phyloP scores from a whole-genome alignment of 1,140 invertebrate genomes.

The Atta cephalotes region DNA sequence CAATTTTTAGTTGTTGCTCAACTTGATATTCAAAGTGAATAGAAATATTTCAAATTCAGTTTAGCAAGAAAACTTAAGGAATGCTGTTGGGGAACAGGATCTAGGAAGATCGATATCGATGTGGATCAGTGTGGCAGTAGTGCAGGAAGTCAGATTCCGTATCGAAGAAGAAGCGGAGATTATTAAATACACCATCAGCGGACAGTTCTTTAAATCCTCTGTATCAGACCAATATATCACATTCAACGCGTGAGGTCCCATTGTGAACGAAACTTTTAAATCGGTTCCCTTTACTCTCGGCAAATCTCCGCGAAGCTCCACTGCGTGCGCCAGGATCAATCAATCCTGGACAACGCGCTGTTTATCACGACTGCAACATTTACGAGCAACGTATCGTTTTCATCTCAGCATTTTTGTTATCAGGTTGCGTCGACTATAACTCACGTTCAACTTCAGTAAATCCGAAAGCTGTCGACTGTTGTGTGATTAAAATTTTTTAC shows the following conservation, averaged over 20 bases:
- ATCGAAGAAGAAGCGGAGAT: constrained; percentile 40
- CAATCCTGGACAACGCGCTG: constrained; percentile 53
- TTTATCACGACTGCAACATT: constrained; percentile 57
- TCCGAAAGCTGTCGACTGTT: constrained; percentile 22
- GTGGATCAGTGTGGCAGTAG: constrained; percentile 77
- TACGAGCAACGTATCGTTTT: constrained; percentile 57
- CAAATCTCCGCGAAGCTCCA: constrained; percentile 45
- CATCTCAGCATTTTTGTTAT: constrained; percentile 56
- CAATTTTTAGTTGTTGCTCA: neutral
- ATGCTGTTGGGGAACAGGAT: constrained; percentile 66
- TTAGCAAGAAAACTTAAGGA: constrained; percentile 15
- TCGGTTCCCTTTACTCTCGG: constrained; percentile 31
- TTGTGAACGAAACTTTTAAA: constrained; percentile 62
- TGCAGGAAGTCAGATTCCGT: constrained; percentile 59
- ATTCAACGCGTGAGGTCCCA: constrained; percentile 59
- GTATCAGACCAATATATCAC: constrained; percentile 66
- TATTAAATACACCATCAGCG: constrained; percentile 67
- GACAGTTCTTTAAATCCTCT: constrained; percentile 43
- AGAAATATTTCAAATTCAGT: constrained; percentile 9
- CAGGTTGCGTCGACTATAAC: constrained; percentile 32
- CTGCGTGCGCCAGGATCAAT: constrained; percentile 31
- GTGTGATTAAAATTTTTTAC: constrained; percentile 1
- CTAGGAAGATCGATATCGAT: constrained; percentile 77
- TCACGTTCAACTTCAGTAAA: constrained; percentile 46
- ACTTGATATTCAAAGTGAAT: neutral